A percentile compares a stretch with the other conserved stretches of the same genome.
Evolutionary conservation across 2,888 invertebrate species (phyloP).

Genomic region (Scaptodrosophila latifasciaeformis): DNA sequence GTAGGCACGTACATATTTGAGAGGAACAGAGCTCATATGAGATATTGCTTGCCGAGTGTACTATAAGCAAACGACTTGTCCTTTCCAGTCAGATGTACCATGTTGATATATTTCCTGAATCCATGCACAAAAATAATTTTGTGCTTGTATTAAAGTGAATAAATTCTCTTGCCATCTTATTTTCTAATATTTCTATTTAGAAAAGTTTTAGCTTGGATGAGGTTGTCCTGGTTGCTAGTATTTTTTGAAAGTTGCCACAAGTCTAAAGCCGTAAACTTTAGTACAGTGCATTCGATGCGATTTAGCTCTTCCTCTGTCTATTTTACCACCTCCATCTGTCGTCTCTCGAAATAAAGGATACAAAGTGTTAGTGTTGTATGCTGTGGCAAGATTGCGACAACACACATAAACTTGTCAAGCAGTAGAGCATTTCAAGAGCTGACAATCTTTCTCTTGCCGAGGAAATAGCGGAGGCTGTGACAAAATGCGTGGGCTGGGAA

Average conservation of each 20-base stretch:
- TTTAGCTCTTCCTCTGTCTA: constrained; percentile 1
- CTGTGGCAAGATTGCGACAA: constrained; percentile 44
- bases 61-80: background rate
- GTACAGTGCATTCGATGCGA: constrained; percentile 36
- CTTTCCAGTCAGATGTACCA: constrained; percentile 33
- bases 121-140: constrained; percentile 40
- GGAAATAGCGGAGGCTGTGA: background rate
- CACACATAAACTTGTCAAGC: constrained; percentile 59
- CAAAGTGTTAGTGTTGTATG: constrained; percentile 46
- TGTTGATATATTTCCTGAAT: constrained; percentile 33
- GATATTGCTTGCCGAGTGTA: too few relatives aligned
- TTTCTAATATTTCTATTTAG: constrained; percentile 1
- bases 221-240: background rate
- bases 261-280: constrained; percentile 11
- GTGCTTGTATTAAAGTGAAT: too few relatives aligned
- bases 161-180: too few relatives aligned
- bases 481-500: background rate
- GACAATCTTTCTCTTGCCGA: constrained; percentile 1
- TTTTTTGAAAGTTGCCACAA: too few relatives aligned
- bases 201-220: background rate
- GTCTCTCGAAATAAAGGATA: constrained; percentile 47
- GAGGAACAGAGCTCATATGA: too few relatives aligned
- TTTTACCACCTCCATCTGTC: constrained; percentile 3
- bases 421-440: constrained; percentile 32
- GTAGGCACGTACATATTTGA: too few relatives aligned